Conservation (phyloP, 2,797 vertebrate genomes). For the Hemitrygon akajei region DNA sequence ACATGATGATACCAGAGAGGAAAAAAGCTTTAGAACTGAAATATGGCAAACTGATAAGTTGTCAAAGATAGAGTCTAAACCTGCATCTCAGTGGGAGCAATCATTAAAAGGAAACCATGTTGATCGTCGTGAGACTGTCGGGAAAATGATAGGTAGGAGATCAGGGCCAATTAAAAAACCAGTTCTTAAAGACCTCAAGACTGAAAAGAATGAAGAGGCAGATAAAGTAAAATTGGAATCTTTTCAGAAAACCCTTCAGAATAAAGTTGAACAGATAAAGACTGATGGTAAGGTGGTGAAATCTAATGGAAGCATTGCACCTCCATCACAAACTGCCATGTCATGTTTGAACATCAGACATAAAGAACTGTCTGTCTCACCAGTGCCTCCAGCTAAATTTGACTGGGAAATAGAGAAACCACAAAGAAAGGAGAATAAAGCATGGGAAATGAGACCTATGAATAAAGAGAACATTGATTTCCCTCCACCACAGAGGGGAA, state of each 20-base stretch:
- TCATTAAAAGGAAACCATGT: constrained; percentile 57
- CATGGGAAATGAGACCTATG: constrained; percentile 23
- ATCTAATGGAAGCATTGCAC: constrained; percentile 30
- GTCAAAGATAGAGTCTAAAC: constrained; percentile 57
- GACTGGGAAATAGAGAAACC: constrained; percentile 33
- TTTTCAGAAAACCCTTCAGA: constrained; percentile 63
- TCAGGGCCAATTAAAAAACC: constrained; percentile 96
- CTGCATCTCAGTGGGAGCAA: constrained; percentile 71
- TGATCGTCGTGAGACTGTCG: constrained; percentile 70
- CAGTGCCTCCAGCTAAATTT: constrained; percentile 28
- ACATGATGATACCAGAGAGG: constrained; percentile 58
- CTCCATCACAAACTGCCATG: not conserved
- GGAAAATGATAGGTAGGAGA: constrained; percentile 68
- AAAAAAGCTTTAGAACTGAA: constrained; percentile 58
- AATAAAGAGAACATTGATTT: constrained; percentile 62
- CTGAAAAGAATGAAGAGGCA: constrained; percentile 91
- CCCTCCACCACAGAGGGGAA: constrained; percentile 76
- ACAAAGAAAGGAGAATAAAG: constrained; percentile 24
- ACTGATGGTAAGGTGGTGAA: constrained; percentile 41
- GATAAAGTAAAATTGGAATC: constrained; percentile 72
- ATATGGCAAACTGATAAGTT: constrained; percentile 74
- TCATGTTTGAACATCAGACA: constrained; percentile 2
- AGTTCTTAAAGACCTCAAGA: constrained; percentile 91
- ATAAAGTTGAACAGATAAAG: constrained; percentile 56
- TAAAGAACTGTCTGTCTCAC: not conserved